Percentiles rank a stretch among this genome's conserved stretches.
These are phyloP conservation scores for Lytechinus pictus DNA, from an alignment of 35 echinoderm and acorn worm genomes.

Conservation along the genomic window DNA sequence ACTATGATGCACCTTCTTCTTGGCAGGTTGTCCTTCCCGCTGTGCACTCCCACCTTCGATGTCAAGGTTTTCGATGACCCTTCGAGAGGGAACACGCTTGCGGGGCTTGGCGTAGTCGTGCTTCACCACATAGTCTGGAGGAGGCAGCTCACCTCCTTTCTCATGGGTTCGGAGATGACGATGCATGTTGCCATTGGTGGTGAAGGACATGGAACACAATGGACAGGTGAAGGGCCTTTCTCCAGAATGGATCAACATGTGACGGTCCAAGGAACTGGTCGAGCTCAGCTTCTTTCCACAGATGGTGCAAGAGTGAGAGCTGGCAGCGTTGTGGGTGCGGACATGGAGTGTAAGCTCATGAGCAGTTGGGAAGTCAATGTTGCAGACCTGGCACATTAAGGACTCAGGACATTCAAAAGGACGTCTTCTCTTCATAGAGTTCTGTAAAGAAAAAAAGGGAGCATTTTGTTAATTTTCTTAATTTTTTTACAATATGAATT, in stretches of 20 bases:
- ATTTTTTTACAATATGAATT: no score
- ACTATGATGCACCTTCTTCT: constrained; percentile 7
- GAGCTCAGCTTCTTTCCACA: constrained; percentile 96
- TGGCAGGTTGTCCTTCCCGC: background rate
- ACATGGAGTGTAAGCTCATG: constrained; percentile 88
- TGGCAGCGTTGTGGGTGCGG: constrained; percentile 76
- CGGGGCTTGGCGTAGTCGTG: constrained; percentile 54
- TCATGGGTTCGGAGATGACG: constrained; percentile 92
- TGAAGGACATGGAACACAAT: constrained; percentile 90
- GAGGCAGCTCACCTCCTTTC: constrained; percentile 62
- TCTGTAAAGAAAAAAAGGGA: constrained; percentile 56
- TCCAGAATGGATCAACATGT: constrained; percentile 98
- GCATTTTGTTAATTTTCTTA: background rate
- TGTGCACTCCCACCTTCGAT: background rate
- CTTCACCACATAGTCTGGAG: constrained; percentile 54
- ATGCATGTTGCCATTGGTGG: constrained; percentile 99
- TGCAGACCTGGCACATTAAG: constrained; percentile 86
- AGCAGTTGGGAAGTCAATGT: constrained; percentile 61
- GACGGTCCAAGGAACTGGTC: constrained; percentile 90
- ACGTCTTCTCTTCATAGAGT: constrained; percentile 64
- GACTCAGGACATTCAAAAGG: constrained; percentile 79
- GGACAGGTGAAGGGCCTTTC: constrained; percentile 93
- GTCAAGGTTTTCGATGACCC: constrained; percentile 54
- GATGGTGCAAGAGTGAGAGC: constrained; percentile 86
- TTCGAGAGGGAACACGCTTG: constrained; percentile 70